Conservation (phyloP, 1,140 invertebrate species). For the Alviniconcha marisindica region DNA sequence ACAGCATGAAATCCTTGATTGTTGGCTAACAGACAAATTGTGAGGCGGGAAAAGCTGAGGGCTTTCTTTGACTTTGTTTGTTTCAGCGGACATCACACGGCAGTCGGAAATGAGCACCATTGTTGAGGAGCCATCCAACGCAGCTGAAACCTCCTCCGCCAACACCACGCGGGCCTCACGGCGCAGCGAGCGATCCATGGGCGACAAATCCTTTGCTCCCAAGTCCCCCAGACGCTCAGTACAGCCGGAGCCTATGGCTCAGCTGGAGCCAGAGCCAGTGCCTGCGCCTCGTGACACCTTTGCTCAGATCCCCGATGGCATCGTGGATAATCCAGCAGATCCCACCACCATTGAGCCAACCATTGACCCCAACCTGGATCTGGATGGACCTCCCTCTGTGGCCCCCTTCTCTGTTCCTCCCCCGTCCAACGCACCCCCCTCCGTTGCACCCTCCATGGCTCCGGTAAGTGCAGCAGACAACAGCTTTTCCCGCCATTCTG, state of each 20-base stretch:
- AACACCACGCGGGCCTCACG: slow-evolving; percentile 27
- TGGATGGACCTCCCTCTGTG: slow-evolving; percentile 62
- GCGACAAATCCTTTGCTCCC: neutral
- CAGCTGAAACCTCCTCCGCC: slow-evolving; percentile 3
- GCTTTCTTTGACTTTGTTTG: too few relatives aligned
- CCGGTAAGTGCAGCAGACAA: slow-evolving; percentile 50
- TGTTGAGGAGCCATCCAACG: slow-evolving; percentile 54
- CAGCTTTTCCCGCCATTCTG: too few relatives aligned
- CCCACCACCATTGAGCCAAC: slow-evolving; percentile 47
- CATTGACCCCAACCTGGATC: slow-evolving; percentile 48
- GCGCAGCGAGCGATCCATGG: slow-evolving; percentile 37
- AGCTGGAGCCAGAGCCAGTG: slow-evolving; percentile 46
- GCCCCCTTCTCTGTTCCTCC: slow-evolving; percentile 66
- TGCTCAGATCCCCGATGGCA: slow-evolving; percentile 50
- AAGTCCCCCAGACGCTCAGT: slow-evolving; percentile 30
- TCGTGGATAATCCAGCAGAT: slow-evolving; percentile 50
- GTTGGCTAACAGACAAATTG: too few relatives aligned
- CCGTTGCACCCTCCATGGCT: slow-evolving; percentile 57
- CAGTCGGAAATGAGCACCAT: slow-evolving; percentile 62
- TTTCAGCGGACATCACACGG: slow-evolving; percentile 44
- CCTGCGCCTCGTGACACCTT: slow-evolving; percentile 41
- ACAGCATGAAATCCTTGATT: too few relatives aligned
- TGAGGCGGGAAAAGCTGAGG: too few relatives aligned
- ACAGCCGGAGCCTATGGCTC: slow-evolving; percentile 43
- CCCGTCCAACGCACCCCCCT: slow-evolving; percentile 59